A percentile compares a stretch with the other conserved stretches of the same genome.
phyloP scores from a whole-genome alignment of 92 coral and sea anemone species.

The Palythoa grandis region DNA sequence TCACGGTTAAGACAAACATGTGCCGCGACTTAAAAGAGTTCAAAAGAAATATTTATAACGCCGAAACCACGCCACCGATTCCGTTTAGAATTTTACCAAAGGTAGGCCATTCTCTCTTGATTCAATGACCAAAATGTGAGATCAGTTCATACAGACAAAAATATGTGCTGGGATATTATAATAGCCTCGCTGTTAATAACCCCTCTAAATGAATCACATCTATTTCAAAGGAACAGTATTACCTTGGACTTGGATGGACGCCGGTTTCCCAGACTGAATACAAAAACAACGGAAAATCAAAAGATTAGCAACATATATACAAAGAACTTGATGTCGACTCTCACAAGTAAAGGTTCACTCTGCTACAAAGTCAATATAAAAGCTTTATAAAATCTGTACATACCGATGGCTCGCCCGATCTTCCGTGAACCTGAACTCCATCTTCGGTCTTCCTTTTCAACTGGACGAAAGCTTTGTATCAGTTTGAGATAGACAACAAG shows the following conservation, averaged over 20 bases:
- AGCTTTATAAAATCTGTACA: conserved; percentile 36
- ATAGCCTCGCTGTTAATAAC: background rate
- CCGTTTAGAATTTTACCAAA: conserved; percentile 15
- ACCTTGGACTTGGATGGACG: conserved; percentile 33
- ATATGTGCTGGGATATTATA: background rate
- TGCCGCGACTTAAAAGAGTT: conserved; percentile 12
- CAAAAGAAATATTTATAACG: conserved; percentile 35
- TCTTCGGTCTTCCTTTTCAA: conserved; percentile 74
- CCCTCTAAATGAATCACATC: conserved; percentile 20
- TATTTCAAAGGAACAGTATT: conserved; percentile 40
- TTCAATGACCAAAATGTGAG: background rate
- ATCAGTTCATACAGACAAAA: background rate
- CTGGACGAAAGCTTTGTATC: conserved; percentile 39
- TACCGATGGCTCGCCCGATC: conserved; percentile 63
- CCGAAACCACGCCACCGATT: conserved; percentile 42
- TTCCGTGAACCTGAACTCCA: conserved; percentile 49
- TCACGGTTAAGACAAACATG: conserved; percentile 35
- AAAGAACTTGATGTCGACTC: background rate
- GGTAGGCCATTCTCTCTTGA: background rate
- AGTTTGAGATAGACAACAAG: conserved; percentile 1
- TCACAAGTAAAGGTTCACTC: background rate
- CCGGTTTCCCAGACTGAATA: conserved; percentile 41
- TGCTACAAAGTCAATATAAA: background rate
- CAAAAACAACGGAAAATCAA: conserved; percentile 18
- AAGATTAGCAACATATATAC: background rate